Base-by-base conservation (phyloP, 1,140 invertebrate species). In the Halyomorpha halys region DNA sequence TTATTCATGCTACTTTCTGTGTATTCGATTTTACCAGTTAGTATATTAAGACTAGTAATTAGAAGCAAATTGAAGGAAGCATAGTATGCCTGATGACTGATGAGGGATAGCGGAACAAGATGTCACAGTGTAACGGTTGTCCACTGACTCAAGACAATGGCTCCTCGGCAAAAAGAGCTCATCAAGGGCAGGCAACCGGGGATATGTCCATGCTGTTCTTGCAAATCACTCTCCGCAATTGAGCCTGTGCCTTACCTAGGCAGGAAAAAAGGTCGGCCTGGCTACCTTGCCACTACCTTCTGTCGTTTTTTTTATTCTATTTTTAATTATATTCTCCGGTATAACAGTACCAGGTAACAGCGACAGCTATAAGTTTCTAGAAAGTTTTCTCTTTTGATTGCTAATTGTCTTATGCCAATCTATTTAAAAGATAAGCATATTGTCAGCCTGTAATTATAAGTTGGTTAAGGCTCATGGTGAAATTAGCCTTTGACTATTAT, bases 61-160 rank as follows among this genome's bases (percentile, higher is more conserved):
- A 39, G 13, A 39, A 39, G 34, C 11, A 39, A 39, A 39, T 39
- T 39, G 11, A 39, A 39, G 34, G 34, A 39, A 39, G 34, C 13
- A 39, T 39, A 39, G 34, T 39, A 39, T 39, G 34, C 34, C 34
- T 13, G 34, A 39, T 39, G 34, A 39, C 34, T 39, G 34, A 39
- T 39, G 34, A 39, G 47, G n/a, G 47, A 49, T 49, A 49, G 47
- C 53, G 53, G 18, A 45, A 61, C 60, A 61, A 47, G 60, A 61
- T 61, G 60, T 45, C 44, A 61, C 39, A 44, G 19, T 23, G 19
- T 61, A 61, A 61, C 60, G 60, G 60, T 61, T 61, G 60, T 61
- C 44, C 60, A 45, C 19, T 61, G 39, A 45, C 19, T 61, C 39
- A 61, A 61, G 60, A 61, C 60, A 61, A 61, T 45, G 60, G 25